phyloP scores from a whole-genome alignment of 2,888 invertebrate species.

The Melanotus villosus region DNA sequence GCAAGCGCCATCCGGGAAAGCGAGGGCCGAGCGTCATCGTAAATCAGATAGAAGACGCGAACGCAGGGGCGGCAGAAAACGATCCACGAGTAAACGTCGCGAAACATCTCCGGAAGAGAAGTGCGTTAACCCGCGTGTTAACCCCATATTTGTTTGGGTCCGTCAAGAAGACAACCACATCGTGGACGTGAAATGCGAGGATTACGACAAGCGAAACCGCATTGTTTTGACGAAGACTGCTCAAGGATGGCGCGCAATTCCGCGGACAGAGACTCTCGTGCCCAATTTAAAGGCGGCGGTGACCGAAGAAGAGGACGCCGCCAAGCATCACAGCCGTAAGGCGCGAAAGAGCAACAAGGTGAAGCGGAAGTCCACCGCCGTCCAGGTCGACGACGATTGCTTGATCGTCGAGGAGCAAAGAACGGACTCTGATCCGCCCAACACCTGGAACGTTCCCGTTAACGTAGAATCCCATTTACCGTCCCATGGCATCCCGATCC shows the following conservation, averaged over 20 bases:
- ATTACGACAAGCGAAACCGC: constrained; percentile 89
- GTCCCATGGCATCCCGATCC: constrained; percentile 74
- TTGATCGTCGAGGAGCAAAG: constrained; percentile 36
- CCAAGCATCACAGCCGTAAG: constrained; percentile 56
- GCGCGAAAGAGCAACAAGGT: constrained; percentile 58
- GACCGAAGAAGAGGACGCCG: constrained; percentile 54
- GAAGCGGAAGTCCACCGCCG: constrained; percentile 63
- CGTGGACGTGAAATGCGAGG: constrained; percentile 88
- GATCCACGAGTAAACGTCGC: constrained; percentile 53
- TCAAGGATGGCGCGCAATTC: constrained; percentile 87
- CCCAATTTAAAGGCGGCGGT: constrained; percentile 67
- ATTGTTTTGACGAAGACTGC: constrained; percentile 87
- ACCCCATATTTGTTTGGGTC: constrained; percentile 90
- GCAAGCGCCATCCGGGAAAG: constrained; percentile 66
- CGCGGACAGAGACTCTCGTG: constrained; percentile 79
- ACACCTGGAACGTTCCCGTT: constrained; percentile 66
- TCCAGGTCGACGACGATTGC: constrained; percentile 61
- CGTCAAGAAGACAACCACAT: constrained; percentile 85
- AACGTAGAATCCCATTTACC: constrained; percentile 76
- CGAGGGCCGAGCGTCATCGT: constrained; percentile 68
- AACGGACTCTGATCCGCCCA: constrained; percentile 55
- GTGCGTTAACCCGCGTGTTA: constrained; percentile 76
- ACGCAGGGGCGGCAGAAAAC: constrained; percentile 61
- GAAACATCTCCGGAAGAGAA: constrained; percentile 44
- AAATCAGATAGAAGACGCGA: constrained; percentile 68